Evolutionary conservation across 2,888 invertebrate species (phyloP), one percentile per base, ranked within the genome.

Genomic region (Xestia xanthographa): DNA sequence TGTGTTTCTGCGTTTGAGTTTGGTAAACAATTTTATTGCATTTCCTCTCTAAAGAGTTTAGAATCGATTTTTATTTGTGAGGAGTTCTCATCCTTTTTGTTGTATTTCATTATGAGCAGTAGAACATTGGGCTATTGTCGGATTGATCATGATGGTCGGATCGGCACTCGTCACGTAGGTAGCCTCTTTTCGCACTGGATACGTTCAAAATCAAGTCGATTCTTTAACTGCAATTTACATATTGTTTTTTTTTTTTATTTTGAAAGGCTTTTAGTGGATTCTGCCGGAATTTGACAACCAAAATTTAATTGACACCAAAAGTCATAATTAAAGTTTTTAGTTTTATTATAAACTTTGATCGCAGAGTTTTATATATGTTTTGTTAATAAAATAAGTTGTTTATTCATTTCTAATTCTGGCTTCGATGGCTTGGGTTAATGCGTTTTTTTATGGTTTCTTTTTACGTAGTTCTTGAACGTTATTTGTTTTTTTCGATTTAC

Each of bases 101-200:
- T 66, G 58, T 66, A 67, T 58, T 79, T 65, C 26, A 58, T 76
- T 75, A 76, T 56, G 43, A 38, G 43, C 20, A 66, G 34, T 72
- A 75, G 65, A 77, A 85, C 68, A 80, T 67, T 77, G 38, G 79
- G 71, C 73, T 77, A 74, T 82, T 86, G 86, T 87, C 29, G 79
- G 34, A n/a, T 48, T 26, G 9, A n/a, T n/a, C n/a, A n/a, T n/a
- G n/a, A 12, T 45, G 50, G 34, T 68, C 26, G 38, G 63, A 66
- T 79, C 29, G 77, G 68, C 75, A 74, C 26, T 69, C 12, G 77
- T 82, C 82, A 80, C 85, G 80, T 82, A 83, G 58, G 80, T 82
- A 83, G 58, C 56, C 71, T 78, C n/a, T 83, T 82, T 81, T 77
- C 70, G 72, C 66, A 71, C 26, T 41, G n/a, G 11, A 73, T 77